These are phyloP conservation scores for Artibeus jamaicensis DNA, from an alignment of 2,797 vertebrate species.

Conservation along the genomic window DNA sequence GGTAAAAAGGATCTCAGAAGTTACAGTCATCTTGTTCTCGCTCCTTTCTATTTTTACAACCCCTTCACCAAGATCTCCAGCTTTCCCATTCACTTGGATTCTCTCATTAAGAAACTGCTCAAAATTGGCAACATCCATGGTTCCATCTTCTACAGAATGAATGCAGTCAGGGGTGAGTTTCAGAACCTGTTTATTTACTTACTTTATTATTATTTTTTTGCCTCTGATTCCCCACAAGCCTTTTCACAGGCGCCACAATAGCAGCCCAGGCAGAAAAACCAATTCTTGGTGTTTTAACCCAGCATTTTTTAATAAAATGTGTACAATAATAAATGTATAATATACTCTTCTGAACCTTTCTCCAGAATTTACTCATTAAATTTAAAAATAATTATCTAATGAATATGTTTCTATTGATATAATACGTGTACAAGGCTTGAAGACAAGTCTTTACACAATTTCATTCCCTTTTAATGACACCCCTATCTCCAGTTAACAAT, in stretches of 20 bases:
- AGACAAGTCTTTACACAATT: not conserved
- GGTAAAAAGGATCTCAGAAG: not conserved
- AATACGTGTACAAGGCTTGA: not conserved
- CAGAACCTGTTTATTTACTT: not conserved
- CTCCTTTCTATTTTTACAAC: not conserved
- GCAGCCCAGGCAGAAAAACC: not conserved
- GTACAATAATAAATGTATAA: not conserved
- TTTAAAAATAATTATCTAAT: not conserved
- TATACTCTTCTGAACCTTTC: not conserved
- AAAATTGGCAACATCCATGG: not conserved
- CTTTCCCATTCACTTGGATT: not conserved
- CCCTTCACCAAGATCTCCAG: not conserved
- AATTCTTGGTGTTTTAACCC: not conserved
- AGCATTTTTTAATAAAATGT: not conserved
- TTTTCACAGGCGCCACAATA: not conserved
- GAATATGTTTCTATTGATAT: not conserved
- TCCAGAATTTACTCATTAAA: not conserved
- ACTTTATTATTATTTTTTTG: not conserved
- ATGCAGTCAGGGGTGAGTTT: not conserved
- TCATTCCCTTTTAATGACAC: not conserved
- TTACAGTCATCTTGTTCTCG: not conserved
- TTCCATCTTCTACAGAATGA: not conserved
- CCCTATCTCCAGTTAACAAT: not conserved
- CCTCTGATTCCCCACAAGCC: not conserved
- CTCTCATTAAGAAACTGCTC: not conserved